A percentile compares a stretch with the other conserved stretches of the same genome.
Conservation (phyloP, 2,113 vertebrate species). For the Microcebus ravelobensis region DNA sequence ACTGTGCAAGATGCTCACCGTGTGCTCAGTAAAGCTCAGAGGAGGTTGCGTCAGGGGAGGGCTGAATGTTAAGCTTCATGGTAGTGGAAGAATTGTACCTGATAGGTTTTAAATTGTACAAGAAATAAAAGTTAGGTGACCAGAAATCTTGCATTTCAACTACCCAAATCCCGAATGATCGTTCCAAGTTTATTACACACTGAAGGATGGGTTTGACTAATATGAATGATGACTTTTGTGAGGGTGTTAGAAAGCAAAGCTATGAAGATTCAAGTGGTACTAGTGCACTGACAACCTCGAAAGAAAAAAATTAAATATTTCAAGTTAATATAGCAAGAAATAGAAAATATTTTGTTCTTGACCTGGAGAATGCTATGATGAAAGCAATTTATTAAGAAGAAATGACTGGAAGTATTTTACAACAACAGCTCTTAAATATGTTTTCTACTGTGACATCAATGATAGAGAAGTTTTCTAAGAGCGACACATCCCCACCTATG, state of each 20-base stretch:
- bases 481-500: background rate
- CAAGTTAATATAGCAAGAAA: background rate
- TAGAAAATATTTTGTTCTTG: background rate
- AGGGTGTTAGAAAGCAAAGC: background rate
- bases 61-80: accelerated
- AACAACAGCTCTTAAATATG: background rate
- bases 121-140: background rate
- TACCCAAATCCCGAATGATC: background rate
- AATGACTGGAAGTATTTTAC: background rate
- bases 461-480: background rate
- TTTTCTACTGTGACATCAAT: background rate
- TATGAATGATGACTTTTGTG: background rate
- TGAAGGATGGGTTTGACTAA: background rate
- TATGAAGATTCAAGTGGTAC: background rate
- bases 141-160: background rate
- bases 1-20: background rate
- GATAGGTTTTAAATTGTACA: background rate
- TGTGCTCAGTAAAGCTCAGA: background rate
- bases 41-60: background rate
- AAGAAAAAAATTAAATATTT: background rate
- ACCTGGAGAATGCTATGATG: background rate
- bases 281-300: background rate
- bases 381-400: background rate
- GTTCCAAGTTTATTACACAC: background rate
- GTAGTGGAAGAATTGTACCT: background rate